These are phyloP conservation scores for Drosophila pseudoobscura DNA, from an alignment of 1,140 invertebrate species.

Conservation along the genomic window DNA sequence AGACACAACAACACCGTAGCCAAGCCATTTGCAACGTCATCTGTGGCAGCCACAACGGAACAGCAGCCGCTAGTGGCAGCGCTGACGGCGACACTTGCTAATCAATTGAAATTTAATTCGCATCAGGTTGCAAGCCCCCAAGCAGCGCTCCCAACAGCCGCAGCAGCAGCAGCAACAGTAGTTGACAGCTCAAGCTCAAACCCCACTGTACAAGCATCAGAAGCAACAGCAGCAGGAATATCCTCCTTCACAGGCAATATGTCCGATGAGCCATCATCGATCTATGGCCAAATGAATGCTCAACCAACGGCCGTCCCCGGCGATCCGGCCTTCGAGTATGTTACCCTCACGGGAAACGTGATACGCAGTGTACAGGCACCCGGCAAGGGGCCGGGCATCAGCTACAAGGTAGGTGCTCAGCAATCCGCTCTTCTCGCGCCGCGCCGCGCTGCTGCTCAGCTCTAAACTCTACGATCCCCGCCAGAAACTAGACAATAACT, in stretches of 20 bases:
- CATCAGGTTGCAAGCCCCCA: conserved; percentile 68
- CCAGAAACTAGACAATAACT: conserved; percentile 22
- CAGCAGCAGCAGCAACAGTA: conserved; percentile 28
- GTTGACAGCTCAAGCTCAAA: conserved; percentile 1
- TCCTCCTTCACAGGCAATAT: conserved; percentile 39
- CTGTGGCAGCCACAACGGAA: conserved; percentile 35
- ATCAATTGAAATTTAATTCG: conserved; percentile 83
- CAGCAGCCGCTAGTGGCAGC: conserved; percentile 71
- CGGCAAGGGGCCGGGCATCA: conserved; percentile 70
- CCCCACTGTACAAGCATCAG: conserved; percentile 18
- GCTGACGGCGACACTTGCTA: conserved; percentile 74
- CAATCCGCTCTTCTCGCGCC: conserved; percentile 38
- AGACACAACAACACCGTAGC: conserved; percentile 52
- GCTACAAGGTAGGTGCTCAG: conserved; percentile 70
- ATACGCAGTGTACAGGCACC: conserved; percentile 82
- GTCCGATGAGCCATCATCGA: conserved; percentile 69
- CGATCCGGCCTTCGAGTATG: conserved; percentile 77
- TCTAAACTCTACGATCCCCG: conserved; percentile 2
- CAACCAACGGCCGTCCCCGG: conserved; percentile 19
- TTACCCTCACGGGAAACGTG: conserved; percentile 79
- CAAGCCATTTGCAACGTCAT: conserved; percentile 51
- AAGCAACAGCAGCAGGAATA: conserved; percentile 16
- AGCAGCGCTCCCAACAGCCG: conserved; percentile 31
- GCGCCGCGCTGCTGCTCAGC: conserved; percentile 18
- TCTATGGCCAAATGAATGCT: conserved; percentile 60